Base-by-base conservation (phyloP, 2,888 invertebrate species). In the Crocallis elinguaria region DNA sequence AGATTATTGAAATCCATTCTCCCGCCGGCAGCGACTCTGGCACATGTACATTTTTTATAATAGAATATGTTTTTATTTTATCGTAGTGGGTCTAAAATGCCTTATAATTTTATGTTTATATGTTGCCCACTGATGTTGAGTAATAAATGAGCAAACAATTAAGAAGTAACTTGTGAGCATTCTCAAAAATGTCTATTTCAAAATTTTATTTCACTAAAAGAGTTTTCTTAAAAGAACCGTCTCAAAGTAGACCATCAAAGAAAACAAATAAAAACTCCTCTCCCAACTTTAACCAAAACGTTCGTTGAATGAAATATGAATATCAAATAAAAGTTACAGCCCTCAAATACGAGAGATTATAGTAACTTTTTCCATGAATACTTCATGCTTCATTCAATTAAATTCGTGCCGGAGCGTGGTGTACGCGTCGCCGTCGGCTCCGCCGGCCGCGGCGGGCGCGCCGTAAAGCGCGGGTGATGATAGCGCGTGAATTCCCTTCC, bases 331-430 rank as follows among this genome's bases (percentile, higher is more conserved):
- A 39, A 44, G 30, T 33, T 19, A 12, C 8, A 8, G 27, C 38
- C n/a, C 32, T 32, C 41, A 37, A 43, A 42, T 13, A 12, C 30
- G 36, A 9, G 35, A 46, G 30, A 53, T 48, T 42, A 48, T 25
- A 12, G 23, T 21, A 46, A 53, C 42, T 52, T 55, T 56, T 49
- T 41, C 46, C 33, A 52, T 60, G 57, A 60, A 60, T 57, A 57
- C 49, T 60, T 55, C 23, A 57, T 56, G 49, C 12, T 52, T 55
- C 42, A 54, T 54, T 49, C 54, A 57, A 55, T 51, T 39, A 44
- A 45, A 41, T 36, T 14, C 17, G 27, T 19, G 27, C 21, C 17
- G 39, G 30, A 51, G 21, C 33, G 25, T 30, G 38, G 37, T 33
- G 27, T 27, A 35, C 16, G n/a, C 35, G 12, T 12, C 38, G 32